Evolutionary conservation across 2,113 vertebrate genomes (phyloP).

Genomic region (Sebastes fasciatus): DNA sequence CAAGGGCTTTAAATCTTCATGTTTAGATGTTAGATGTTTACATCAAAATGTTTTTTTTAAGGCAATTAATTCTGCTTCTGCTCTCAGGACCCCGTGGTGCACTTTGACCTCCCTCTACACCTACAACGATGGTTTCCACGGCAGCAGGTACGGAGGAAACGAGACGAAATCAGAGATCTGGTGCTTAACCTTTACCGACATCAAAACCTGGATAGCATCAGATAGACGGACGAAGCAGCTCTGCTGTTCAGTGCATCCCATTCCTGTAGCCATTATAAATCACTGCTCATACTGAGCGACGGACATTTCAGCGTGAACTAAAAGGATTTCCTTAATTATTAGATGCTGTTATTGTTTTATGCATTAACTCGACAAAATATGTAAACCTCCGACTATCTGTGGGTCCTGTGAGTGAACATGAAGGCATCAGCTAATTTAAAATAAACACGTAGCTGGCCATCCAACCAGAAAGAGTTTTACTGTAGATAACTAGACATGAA

Average conservation of each 20-base stretch:
- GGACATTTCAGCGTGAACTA: slow-evolving; percentile 44
- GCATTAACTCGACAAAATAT: not conserved
- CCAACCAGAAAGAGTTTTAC: not conserved
- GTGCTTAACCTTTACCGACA: slow-evolving; percentile 91
- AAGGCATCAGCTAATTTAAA: slow-evolving; percentile 5
- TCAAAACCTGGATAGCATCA: slow-evolving; percentile 78
- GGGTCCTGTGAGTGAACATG: slow-evolving; percentile 18
- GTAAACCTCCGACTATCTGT: slow-evolving; percentile 10
- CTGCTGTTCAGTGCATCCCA: slow-evolving; percentile 16
- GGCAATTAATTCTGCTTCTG: not conserved
- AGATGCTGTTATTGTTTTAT: slow-evolving; percentile 14
- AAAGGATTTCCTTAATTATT: slow-evolving; percentile 30
- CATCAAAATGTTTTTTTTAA: not conserved
- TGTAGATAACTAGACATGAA: not conserved
- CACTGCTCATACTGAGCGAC: slow-evolving; percentile 75
- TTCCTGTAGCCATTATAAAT: slow-evolving; percentile 42
- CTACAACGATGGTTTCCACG: slow-evolving; percentile 94
- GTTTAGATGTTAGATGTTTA: not conserved
- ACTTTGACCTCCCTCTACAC: slow-evolving; percentile 92
- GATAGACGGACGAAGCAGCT: slow-evolving; percentile 8
- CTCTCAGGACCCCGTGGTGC: slow-evolving; percentile 91
- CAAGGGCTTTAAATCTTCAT: not conserved
- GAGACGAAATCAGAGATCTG: slow-evolving; percentile 93
- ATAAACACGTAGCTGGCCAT: not conserved
- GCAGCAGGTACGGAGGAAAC: slow-evolving; percentile 91